A percentile compares a stretch with the other conserved stretches of the same genome.
Evolutionary conservation across 2,888 invertebrate genomes (phyloP).

Genomic region (Idaea dimidiata): DNA sequence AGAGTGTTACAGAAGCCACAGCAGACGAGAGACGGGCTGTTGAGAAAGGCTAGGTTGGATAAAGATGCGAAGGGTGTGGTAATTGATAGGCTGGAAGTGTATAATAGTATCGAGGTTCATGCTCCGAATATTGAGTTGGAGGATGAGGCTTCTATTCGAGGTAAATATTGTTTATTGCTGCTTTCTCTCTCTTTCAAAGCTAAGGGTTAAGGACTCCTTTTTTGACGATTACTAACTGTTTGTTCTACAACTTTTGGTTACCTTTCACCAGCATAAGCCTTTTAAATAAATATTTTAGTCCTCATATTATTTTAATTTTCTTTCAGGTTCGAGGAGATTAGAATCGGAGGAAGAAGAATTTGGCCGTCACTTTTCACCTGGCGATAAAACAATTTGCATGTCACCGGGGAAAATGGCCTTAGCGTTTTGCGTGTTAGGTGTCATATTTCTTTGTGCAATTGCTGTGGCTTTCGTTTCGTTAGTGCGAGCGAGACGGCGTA

Average conservation of each 20-base stretch:
- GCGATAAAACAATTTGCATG: constrained; percentile 85
- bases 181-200: no score
- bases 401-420: constrained; percentile 89
- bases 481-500: constrained; percentile 80
- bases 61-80: constrained; percentile 80
- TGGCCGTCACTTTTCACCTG: constrained; percentile 72
- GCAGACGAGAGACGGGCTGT: constrained; percentile 67
- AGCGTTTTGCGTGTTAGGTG: constrained; percentile 86
- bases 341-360: constrained; percentile 68
- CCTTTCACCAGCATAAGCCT: neutral
- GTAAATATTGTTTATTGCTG: constrained; percentile 35
- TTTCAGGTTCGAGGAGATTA: constrained; percentile 68
- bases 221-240: no score
- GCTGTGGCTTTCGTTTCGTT: constrained; percentile 85
- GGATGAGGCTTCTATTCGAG: constrained; percentile 78
- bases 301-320: neutral
- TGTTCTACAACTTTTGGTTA: no score
- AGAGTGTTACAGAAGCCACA: constrained; percentile 67
- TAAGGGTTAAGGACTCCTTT: no score
- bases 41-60: constrained; percentile 70
- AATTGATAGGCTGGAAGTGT: constrained; percentile 86
- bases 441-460: constrained; percentile 86
- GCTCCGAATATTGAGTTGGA: constrained; percentile 89
- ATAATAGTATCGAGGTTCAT: constrained; percentile 89
- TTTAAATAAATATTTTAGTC: neutral